Conservation (phyloP, 1,140 invertebrate genomes). For the Telenomus remus region DNA sequence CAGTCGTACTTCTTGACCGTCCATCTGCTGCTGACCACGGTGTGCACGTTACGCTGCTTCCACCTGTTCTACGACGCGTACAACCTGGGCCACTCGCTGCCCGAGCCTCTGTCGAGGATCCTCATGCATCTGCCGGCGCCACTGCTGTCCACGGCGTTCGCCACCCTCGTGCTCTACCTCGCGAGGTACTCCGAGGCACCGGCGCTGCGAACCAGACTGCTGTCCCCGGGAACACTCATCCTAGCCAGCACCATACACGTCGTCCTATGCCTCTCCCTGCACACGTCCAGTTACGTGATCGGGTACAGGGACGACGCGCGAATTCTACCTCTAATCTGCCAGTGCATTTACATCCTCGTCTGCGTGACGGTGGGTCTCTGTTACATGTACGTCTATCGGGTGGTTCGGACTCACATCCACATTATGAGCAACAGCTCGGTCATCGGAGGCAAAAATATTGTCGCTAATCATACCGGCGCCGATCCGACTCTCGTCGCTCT, state of each 20-base stretch:
- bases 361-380: slow-evolving; percentile 87
- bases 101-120: slow-evolving; percentile 86
- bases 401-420: slow-evolving; percentile 69
- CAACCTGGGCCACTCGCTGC: slow-evolving; percentile 86
- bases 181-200: slow-evolving; percentile 81
- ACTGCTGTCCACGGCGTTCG: slow-evolving; percentile 88
- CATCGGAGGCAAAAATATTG: slow-evolving; percentile 63
- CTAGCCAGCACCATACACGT: slow-evolving; percentile 85
- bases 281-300: slow-evolving; percentile 80
- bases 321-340: slow-evolving; percentile 85
- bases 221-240: slow-evolving; percentile 84
- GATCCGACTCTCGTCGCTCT: slow-evolving; percentile 72
- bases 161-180: slow-evolving; percentile 88
- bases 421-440: slow-evolving; percentile 49
- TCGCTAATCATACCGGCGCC: slow-evolving; percentile 66
- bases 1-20: slow-evolving; percentile 90
- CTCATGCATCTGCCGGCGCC: slow-evolving; percentile 88
- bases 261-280: slow-evolving; percentile 84
- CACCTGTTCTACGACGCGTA: slow-evolving; percentile 94
- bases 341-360: slow-evolving; percentile 87
- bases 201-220: slow-evolving; percentile 77
- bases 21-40: slow-evolving; percentile 85
- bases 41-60: slow-evolving; percentile 87
- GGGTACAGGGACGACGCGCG: slow-evolving; percentile 73
- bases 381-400: slow-evolving; percentile 88